A percentile compares a stretch with the other conserved stretches of the same genome.
Evolutionary conservation across 2,113 vertebrate genomes (phyloP).

Genomic region (Microcebus lehilahytsara): DNA sequence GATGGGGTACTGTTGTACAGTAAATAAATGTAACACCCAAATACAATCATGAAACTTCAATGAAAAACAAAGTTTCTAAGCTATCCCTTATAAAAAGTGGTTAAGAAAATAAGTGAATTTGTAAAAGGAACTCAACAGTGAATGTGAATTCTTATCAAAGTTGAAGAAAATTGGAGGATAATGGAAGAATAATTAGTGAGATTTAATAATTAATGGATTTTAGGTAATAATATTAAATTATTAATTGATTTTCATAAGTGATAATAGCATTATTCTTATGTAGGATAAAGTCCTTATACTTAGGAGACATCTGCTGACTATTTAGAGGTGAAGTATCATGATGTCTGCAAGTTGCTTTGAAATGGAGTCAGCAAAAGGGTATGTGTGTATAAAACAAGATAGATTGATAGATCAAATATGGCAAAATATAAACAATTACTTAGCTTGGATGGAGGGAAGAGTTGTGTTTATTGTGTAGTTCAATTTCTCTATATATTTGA

Average conservation of each 20-base stretch:
- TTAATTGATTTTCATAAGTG: neutral
- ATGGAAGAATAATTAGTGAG: neutral
- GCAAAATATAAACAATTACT: neutral
- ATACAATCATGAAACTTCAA: neutral
- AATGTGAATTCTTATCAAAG: neutral
- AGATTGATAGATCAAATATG: neutral
- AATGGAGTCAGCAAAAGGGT: neutral
- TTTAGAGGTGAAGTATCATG: neutral
- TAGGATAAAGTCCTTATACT: neutral
- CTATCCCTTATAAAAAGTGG: neutral
- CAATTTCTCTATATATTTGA: neutral
- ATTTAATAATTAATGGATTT: neutral
- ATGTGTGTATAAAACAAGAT: neutral
- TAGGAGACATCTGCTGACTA: neutral
- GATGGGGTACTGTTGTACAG: neutral
- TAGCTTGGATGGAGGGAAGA: neutral
- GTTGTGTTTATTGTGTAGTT: neutral
- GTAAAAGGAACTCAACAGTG: neutral
- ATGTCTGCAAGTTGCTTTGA: neutral
- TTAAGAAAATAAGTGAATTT: constrained; percentile 1
- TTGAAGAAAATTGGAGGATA: neutral
- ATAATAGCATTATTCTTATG: neutral
- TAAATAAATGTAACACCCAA: neutral
- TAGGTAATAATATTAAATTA: neutral
- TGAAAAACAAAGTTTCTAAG: neutral